Evolutionary conservation across 2,113 vertebrate genomes (phyloP).

Genomic region (Amazona vittata): DNA sequence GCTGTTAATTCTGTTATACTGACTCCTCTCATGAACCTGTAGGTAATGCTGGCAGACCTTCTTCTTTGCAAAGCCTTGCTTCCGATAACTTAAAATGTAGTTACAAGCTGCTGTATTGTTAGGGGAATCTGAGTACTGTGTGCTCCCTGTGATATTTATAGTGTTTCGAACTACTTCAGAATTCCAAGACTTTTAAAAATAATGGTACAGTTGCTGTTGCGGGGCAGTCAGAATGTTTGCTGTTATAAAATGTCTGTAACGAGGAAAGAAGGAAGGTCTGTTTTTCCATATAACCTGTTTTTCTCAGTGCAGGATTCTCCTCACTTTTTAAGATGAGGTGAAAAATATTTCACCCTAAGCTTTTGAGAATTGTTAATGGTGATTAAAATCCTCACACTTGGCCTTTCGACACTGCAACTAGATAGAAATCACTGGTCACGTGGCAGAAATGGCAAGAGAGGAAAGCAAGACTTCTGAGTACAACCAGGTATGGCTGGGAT

Average conservation of each 20-base stretch:
- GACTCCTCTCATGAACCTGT: slow-evolving; percentile 3
- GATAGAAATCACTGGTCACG: not conserved
- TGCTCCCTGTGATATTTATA: not conserved
- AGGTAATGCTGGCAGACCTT: not conserved
- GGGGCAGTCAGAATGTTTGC: not conserved
- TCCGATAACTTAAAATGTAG: not conserved
- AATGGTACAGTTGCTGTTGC: not conserved
- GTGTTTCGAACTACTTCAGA: not conserved
- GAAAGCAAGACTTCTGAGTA: not conserved
- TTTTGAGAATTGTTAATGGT: not conserved
- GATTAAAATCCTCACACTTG: not conserved
- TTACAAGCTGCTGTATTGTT: not conserved
- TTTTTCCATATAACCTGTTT: not conserved
- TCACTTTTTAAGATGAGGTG: not conserved
- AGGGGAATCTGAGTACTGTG: not conserved
- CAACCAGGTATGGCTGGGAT: not conserved
- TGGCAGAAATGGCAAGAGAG: not conserved
- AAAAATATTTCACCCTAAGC: not conserved
- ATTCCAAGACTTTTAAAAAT: not conserved
- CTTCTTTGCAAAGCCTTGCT: not conserved
- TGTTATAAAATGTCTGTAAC: not conserved
- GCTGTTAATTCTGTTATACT: slow-evolving; percentile 44
- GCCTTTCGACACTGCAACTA: not conserved
- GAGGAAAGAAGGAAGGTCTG: not conserved
- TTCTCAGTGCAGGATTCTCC: not conserved